Conservation (phyloP, 2,888 invertebrate species). For the Dicyrtoma fusca region DNA sequence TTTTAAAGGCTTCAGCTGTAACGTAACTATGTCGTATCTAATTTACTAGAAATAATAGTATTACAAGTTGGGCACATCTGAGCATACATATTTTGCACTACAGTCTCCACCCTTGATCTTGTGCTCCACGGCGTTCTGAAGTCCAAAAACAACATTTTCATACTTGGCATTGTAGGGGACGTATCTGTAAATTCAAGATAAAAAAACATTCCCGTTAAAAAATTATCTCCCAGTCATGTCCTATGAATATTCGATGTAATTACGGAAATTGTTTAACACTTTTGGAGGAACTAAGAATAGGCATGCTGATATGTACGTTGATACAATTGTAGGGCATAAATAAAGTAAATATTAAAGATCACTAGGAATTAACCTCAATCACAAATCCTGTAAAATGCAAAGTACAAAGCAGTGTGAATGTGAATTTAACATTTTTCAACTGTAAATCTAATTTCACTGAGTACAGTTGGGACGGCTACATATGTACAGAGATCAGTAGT, state of each 20-base stretch:
- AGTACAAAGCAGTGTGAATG: no score
- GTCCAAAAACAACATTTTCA: slow-evolving; percentile 67
- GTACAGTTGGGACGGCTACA: no score
- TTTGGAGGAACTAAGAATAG: no score
- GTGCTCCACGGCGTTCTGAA: slow-evolving; percentile 71
- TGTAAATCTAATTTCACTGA: no score
- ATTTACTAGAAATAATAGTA: not conserved
- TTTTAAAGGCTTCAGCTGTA: not conserved
- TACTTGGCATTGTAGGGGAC: slow-evolving; percentile 66
- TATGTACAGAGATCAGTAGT: no score
- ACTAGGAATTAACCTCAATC: no score
- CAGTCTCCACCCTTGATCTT: slow-evolving; percentile 68
- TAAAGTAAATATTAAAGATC: no score
- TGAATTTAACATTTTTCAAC: no score
- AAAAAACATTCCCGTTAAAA: slow-evolving; percentile 17
- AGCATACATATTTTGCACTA: slow-evolving; percentile 56
- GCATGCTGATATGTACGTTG: no score
- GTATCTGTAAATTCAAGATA: slow-evolving; percentile 61
- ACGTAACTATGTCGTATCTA: not conserved
- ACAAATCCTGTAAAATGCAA: no score
- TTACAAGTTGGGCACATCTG: slow-evolving; percentile 50
- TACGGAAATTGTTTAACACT: no score
- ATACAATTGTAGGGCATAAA: no score
- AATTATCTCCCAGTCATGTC: not conserved
- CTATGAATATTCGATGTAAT: not conserved